Percentiles rank a stretch among this genome's conserved stretches.
Conservation (phyloP, 2,113 vertebrate genomes). For the Stigmatopora argus region DNA sequence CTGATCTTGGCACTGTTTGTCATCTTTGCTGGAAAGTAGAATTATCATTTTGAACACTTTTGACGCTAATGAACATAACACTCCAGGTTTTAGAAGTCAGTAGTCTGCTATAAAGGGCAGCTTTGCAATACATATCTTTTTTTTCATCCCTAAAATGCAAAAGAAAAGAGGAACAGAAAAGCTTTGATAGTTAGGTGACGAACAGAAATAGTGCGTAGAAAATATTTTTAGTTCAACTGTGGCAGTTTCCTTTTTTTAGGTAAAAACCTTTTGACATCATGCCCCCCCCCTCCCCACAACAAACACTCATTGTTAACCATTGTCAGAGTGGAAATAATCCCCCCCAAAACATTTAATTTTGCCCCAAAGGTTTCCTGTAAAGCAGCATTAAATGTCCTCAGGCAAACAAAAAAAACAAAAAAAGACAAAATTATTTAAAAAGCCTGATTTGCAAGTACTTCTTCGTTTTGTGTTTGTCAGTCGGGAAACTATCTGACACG, state of each 20-base stretch:
- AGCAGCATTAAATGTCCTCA: conserved; percentile 66
- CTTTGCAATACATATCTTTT: conserved; percentile 41
- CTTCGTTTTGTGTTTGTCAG: conserved; percentile 42
- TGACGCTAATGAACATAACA: conserved; percentile 50
- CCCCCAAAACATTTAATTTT: conserved; percentile 38
- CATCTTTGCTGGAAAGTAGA: conserved; percentile 65
- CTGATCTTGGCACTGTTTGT: conserved; percentile 73
- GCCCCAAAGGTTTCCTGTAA: conserved; percentile 41
- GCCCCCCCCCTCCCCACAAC: conserved; percentile 11
- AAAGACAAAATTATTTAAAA: conserved; percentile 37
- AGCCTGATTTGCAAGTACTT: conserved; percentile 32
- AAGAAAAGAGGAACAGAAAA: conserved; percentile 32
- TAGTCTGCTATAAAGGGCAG: conserved; percentile 53
- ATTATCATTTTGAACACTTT: conserved; percentile 63
- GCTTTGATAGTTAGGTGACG: conserved; percentile 30
- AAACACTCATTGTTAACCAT: conserved; percentile 37
- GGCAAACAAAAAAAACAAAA: conserved; percentile 57
- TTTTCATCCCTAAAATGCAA: conserved; percentile 42
- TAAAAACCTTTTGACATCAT: conserved; percentile 57
- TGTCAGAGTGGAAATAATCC: conserved; percentile 37
- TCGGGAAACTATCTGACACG: conserved; percentile 43
- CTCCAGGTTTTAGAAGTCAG: conserved; percentile 49
- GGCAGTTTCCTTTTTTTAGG: conserved; percentile 64
- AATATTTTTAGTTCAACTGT: conserved; percentile 53
- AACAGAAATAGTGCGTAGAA: conserved; percentile 52